phyloP scores from a whole-genome alignment of 2,888 invertebrate genomes.

The Pyrocoelia pectoralis region DNA sequence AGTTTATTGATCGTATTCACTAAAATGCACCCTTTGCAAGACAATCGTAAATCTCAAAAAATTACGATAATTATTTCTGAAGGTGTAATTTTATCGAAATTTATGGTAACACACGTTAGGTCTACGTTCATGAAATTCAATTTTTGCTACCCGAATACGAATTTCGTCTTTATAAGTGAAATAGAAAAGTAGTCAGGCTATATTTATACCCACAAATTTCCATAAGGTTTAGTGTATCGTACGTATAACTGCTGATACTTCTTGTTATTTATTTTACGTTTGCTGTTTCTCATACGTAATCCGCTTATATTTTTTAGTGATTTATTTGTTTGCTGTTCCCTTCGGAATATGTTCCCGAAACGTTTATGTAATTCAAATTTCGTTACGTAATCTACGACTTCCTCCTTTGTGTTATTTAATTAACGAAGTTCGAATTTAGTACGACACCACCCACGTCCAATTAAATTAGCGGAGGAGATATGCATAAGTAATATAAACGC shows the following conservation, averaged over 20 bases:
- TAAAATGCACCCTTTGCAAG: no score
- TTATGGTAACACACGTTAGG: not conserved
- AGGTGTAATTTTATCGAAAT: not conserved
- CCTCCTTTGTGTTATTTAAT: no score
- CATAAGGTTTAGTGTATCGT: not conserved
- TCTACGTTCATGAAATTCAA: not conserved
- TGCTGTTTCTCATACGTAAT: not conserved
- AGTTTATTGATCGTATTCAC: no score
- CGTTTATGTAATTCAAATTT: no score
- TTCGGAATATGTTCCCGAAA: not conserved
- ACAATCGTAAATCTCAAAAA: no score
- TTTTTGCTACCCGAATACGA: not conserved
- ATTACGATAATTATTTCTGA: no score
- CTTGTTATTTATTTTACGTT: not conserved
- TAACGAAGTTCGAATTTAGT: no score
- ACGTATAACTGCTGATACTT: not conserved
- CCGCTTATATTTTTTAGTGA: not conserved
- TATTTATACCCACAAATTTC: not conserved
- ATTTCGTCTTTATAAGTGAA: not conserved
- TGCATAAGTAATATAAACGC: no score
- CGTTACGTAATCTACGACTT: no score
- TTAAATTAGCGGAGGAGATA: no score
- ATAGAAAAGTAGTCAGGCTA: not conserved
- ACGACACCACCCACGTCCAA: no score
- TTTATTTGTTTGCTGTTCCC: not conserved